Conservation (phyloP, 1,140 invertebrate species). For the Fopius arisanus region DNA sequence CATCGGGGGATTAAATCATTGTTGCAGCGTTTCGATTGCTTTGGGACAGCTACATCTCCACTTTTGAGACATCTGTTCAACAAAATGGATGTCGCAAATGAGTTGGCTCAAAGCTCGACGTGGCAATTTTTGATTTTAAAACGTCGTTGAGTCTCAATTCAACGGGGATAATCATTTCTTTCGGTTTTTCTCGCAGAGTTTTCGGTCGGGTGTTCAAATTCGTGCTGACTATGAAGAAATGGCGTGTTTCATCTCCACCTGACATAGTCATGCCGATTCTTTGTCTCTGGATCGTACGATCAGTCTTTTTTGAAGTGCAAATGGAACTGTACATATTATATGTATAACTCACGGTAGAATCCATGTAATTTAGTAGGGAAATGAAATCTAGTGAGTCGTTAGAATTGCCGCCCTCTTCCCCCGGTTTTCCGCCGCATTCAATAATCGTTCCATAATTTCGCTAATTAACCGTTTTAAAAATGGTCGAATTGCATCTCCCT, state of each 20-base stretch:
- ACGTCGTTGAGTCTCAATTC: too few relatives aligned
- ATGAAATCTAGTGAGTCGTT: constrained; percentile 37
- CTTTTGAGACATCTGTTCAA: too few relatives aligned
- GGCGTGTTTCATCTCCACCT: not conserved
- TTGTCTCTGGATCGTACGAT: not conserved
- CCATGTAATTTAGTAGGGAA: not conserved
- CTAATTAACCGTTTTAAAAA: constrained; percentile 22
- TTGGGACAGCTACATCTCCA: too few relatives aligned
- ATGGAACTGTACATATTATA: constrained; percentile 7
- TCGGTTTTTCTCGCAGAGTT: not conserved
- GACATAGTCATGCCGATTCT: not conserved
- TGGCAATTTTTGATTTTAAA: too few relatives aligned
- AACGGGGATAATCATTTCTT: not conserved
- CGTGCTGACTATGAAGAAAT: not conserved
- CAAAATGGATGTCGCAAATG: too few relatives aligned
- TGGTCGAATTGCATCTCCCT: not conserved
- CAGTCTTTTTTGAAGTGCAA: not conserved
- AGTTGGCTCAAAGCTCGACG: too few relatives aligned
- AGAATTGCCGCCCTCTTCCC: constrained; percentile 31
- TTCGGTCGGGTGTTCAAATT: not conserved
- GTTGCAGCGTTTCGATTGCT: too few relatives aligned
- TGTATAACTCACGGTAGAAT: not conserved
- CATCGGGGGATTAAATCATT: too few relatives aligned
- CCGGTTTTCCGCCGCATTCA: constrained; percentile 42
- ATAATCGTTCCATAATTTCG: constrained; percentile 8